These are phyloP conservation scores for Panzeria rudis DNA, from an alignment of 2,888 invertebrate species.

Conservation along the genomic window DNA sequence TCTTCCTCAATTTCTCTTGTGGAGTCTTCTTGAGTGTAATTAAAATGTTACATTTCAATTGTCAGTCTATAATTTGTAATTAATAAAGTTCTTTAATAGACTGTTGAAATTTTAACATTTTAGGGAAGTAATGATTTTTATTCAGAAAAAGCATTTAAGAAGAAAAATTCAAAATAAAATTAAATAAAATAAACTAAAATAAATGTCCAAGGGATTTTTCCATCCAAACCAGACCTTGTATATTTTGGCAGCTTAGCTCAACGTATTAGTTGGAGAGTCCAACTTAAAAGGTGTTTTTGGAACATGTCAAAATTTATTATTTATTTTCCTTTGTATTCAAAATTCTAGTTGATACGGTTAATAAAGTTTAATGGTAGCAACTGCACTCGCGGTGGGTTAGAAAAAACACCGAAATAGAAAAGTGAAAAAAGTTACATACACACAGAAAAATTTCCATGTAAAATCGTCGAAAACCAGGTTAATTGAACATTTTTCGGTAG, in stretches of 20 bases:
- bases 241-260: no score
- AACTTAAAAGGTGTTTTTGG: neutral
- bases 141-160: neutral
- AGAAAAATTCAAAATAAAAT: neutral
- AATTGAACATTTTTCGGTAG: no score
- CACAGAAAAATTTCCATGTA: no score
- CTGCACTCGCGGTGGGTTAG: neutral
- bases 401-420: neutral
- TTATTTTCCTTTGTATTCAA: neutral
- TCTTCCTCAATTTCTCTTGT: neutral
- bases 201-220: no score
- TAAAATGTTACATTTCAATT: constrained; percentile 64
- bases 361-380: constrained; percentile 58
- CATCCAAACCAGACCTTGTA: no score
- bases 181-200: no score
- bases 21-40: constrained; percentile 47
- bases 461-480: no score
- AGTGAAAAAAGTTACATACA: neutral
- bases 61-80: constrained; percentile 62
- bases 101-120: constrained; percentile 42
- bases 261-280: no score
- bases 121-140: neutral
- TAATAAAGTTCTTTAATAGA: constrained; percentile 46
- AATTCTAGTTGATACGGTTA: constrained; percentile 45
- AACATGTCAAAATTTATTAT: neutral